Conservation (phyloP, 2,113 vertebrate species). For the Scalopus aquaticus region DNA sequence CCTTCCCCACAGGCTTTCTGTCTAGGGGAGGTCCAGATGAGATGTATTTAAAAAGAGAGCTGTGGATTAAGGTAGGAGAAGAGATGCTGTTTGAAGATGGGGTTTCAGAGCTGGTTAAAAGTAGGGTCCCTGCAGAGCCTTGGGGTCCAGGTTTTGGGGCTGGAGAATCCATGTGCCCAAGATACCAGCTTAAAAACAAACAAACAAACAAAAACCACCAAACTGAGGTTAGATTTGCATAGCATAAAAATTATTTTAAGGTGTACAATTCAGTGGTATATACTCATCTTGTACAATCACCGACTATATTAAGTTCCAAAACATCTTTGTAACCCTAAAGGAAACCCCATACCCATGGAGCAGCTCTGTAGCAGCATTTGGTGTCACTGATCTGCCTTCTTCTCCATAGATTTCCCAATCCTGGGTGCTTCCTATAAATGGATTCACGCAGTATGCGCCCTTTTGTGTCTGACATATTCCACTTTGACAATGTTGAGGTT, state of each 20-base stretch:
- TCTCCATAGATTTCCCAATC: too few species aligned
- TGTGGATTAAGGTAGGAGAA: rapidly evolving
- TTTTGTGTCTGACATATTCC: background rate
- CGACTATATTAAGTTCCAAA: rapidly evolving
- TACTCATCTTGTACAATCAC: rapidly evolving
- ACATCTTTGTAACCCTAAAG: rapidly evolving
- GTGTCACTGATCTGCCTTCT: too few species aligned
- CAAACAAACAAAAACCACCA: background rate
- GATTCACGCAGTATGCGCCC: rapidly evolving
- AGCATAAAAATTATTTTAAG: background rate
- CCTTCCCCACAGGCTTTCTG: too few species aligned
- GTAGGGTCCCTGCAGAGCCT: too few species aligned
- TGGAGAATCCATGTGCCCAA: background rate
- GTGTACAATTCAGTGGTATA: too few species aligned
- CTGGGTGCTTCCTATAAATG: background rate
- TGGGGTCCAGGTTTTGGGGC: too few species aligned
- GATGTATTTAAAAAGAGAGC: too few species aligned
- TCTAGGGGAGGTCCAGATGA: rapidly evolving
- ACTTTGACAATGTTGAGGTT: background rate
- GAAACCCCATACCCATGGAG: rapidly evolving
- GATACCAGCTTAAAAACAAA: background rate
- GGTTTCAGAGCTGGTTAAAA: background rate
- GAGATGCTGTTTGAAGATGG: background rate
- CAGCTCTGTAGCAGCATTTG: rapidly evolving
- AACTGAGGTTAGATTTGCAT: background rate